Evolutionary conservation across 2,113 vertebrate species (phyloP).

Genomic region (Mugil cephalus): DNA sequence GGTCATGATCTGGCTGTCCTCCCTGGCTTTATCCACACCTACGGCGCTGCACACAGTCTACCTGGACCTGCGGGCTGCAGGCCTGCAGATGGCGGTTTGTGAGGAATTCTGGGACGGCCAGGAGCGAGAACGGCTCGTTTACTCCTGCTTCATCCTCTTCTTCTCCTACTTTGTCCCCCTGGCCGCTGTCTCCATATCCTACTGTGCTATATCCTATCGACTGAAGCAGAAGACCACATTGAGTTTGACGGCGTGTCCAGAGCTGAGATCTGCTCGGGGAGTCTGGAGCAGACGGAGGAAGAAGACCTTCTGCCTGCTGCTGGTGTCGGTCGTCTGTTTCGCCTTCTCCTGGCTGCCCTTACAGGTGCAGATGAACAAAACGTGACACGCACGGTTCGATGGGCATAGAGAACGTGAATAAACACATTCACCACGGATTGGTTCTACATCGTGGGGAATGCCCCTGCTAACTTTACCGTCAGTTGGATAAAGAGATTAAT

Average conservation of each 20-base stretch:
- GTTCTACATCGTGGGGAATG: no score
- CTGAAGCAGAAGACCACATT: conserved; percentile 82
- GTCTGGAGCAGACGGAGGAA: conserved; percentile 86
- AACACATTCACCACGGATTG: no score
- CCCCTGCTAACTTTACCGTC: no score
- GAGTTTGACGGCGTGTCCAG: conserved; percentile 64
- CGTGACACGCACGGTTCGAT: no score
- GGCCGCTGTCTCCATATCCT: conserved; percentile 85
- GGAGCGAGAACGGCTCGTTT: conserved; percentile 84
- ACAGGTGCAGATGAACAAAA: conserved; percentile 76
- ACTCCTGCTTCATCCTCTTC: conserved; percentile 88
- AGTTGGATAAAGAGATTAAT: background rate
- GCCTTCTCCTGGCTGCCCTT: conserved; percentile 91
- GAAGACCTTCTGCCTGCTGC: conserved; percentile 88
- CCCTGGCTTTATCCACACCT: conserved; percentile 82
- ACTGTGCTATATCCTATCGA: conserved; percentile 88
- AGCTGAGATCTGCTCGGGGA: conserved; percentile 74
- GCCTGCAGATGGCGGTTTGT: conserved; percentile 88
- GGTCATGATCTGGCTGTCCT: conserved; percentile 85
- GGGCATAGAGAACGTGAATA: no score
- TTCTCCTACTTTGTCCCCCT: conserved; percentile 90
- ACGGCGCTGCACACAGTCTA: conserved; percentile 85
- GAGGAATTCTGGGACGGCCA: conserved; percentile 89
- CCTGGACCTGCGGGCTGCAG: conserved; percentile 85
- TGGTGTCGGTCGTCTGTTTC: conserved; percentile 87